Percentiles rank a stretch among this genome's conserved stretches.
These are phyloP conservation scores for Glossophaga mutica DNA, from an alignment of 2,797 vertebrate genomes.

Conservation along the genomic window DNA sequence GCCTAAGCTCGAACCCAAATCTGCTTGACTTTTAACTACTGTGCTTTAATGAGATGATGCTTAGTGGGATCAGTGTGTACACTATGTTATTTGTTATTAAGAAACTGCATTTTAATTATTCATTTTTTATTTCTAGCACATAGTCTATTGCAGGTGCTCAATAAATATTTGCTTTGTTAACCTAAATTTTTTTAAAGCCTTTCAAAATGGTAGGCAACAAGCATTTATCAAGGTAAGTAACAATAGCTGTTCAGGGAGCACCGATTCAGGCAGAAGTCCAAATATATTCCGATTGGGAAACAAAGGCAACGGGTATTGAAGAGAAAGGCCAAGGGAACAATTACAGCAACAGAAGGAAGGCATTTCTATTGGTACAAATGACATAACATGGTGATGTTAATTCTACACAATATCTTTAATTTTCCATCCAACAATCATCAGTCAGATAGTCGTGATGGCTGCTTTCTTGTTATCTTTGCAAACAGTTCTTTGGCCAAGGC, in stretches of 20 bases:
- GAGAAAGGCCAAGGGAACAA: background rate
- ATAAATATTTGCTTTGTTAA: background rate
- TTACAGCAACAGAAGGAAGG: background rate
- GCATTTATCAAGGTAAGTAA: background rate
- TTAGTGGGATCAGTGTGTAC: background rate
- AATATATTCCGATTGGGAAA: background rate
- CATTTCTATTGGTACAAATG: background rate
- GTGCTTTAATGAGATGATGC: background rate
- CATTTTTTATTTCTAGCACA: background rate
- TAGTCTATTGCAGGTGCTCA: background rate
- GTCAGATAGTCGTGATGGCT: background rate
- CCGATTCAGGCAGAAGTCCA: background rate
- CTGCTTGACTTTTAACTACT: background rate
- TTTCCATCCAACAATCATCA: background rate
- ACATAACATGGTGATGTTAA: background rate
- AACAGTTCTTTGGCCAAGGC: background rate
- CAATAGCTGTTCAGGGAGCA: background rate
- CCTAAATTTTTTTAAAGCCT: background rate
- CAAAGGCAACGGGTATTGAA: background rate
- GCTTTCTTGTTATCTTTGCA: background rate
- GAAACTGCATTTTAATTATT: background rate
- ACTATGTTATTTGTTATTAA: background rate
- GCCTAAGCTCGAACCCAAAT: background rate
- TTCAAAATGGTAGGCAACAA: background rate
- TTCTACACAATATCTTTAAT: background rate